phyloP scores from a whole-genome alignment of 2,113 vertebrate species.

The Chaetodon auriga region DNA sequence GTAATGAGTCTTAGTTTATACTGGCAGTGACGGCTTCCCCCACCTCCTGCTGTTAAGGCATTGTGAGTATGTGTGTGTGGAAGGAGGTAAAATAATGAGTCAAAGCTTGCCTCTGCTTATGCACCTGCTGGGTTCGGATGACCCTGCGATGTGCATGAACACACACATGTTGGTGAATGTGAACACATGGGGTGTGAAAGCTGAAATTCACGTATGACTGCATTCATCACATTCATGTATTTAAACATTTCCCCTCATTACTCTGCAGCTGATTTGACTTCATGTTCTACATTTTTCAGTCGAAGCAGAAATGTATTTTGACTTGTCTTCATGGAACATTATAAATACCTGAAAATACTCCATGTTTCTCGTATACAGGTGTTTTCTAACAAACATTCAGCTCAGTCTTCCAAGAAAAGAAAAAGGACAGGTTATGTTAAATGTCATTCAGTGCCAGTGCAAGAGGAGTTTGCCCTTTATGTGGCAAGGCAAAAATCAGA shows the following conservation, averaged over 20 bases:
- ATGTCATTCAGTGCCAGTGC: not conserved
- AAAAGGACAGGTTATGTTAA: not conserved
- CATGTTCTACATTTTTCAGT: not conserved
- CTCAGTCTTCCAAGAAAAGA: not conserved
- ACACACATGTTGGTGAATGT: slow-evolving; percentile 10
- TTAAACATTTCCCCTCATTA: not conserved
- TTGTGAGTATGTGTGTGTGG: slow-evolving; percentile 17
- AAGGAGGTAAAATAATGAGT: slow-evolving; percentile 51
- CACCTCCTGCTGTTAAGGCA: slow-evolving; percentile 17
- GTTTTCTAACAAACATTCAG: not conserved
- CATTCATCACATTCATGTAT: slow-evolving; percentile 1
- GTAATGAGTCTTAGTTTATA: slow-evolving; percentile 60
- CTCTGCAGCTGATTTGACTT: not conserved
- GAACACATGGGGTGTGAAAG: not conserved
- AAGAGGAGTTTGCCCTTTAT: not conserved
- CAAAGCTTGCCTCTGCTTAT: slow-evolving; percentile 34
- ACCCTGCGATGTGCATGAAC: slow-evolving; percentile 8
- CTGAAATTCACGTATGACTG: not conserved
- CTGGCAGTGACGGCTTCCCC: not conserved
- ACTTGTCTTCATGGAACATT: not conserved
- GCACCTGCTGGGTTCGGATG: slow-evolving; percentile 35
- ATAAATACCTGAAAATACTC: not conserved
- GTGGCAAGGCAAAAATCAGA: not conserved
- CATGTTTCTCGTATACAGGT: not conserved
- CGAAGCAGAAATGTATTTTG: not conserved